Evolutionary conservation across 2,797 vertebrate genomes (phyloP).

Genomic region (Catamblyrhynchus diadema): DNA sequence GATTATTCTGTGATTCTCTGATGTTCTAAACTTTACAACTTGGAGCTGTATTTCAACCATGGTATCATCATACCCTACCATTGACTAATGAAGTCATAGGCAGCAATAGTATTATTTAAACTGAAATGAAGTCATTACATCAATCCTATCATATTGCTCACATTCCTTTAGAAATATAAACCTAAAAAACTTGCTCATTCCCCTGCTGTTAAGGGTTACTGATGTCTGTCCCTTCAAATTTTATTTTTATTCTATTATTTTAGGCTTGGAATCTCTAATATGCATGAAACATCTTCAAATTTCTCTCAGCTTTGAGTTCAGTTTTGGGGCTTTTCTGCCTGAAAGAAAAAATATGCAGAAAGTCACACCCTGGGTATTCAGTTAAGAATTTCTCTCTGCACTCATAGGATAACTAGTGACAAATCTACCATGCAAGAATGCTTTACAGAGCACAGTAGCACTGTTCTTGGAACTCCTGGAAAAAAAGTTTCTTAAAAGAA

Average conservation of each 20-base stretch:
- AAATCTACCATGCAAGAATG: not conserved
- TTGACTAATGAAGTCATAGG: not conserved
- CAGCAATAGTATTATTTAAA: not conserved
- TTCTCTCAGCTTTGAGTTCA: not conserved
- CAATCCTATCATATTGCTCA: not conserved
- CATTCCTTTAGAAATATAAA: not conserved
- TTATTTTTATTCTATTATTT: not conserved
- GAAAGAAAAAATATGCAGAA: not conserved
- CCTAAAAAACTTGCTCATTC: not conserved
- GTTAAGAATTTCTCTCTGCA: not conserved
- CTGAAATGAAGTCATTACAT: not conserved
- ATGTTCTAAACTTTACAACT: not conserved
- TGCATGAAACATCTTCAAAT: not conserved
- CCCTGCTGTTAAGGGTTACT: not conserved
- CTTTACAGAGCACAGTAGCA: not conserved
- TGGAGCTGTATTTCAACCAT: not conserved
- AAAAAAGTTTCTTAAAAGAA: not conserved
- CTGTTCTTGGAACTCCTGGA: not conserved
- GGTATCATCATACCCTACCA: rapidly evolving
- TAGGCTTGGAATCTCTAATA: not conserved
- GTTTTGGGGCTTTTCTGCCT: not conserved
- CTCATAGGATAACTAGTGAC: not conserved
- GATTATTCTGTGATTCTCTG: not conserved
- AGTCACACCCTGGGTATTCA: not conserved
- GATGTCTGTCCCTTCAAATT: not conserved